Evolutionary conservation across 2,113 vertebrate species (phyloP).

Genomic region (Eonycteris spelaea): DNA sequence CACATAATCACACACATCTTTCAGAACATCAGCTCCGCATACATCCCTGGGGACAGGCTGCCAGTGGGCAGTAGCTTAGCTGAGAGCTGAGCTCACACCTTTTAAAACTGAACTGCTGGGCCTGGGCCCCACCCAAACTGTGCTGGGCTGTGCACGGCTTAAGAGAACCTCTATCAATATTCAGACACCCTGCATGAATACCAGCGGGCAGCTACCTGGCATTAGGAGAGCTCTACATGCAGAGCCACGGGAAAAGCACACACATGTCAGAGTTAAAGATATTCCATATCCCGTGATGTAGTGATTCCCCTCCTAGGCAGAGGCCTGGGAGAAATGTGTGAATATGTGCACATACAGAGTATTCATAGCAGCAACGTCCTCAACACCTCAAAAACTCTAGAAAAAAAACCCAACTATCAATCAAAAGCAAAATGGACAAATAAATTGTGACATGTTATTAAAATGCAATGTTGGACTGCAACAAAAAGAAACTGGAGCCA

Average conservation of each 20-base stretch:
- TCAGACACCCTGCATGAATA: not conserved
- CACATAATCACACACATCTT: not conserved
- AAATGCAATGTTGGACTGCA: not conserved
- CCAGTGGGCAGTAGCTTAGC: not conserved
- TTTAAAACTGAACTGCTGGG: not conserved
- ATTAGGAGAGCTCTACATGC: not conserved
- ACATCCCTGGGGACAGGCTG: not conserved
- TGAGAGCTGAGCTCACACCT: not conserved
- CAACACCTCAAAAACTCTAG: not conserved
- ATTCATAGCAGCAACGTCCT: not conserved
- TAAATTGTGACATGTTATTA: not conserved
- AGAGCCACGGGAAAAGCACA: not conserved
- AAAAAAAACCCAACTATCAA: not conserved
- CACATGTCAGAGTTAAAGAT: not conserved
- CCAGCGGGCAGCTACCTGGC: not conserved
- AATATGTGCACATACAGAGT: not conserved
- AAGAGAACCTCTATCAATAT: not conserved
- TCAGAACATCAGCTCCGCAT: not conserved
- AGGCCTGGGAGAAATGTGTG: not conserved
- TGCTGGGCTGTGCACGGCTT: not conserved
- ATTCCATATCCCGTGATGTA: rapidly evolving
- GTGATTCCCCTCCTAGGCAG: not conserved
- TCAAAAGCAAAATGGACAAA: not conserved
- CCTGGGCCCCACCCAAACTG: not conserved
- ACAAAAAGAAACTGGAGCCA: not conserved